Conservation (phyloP, 2,113 vertebrate species). For the Rhineura floridana region DNA sequence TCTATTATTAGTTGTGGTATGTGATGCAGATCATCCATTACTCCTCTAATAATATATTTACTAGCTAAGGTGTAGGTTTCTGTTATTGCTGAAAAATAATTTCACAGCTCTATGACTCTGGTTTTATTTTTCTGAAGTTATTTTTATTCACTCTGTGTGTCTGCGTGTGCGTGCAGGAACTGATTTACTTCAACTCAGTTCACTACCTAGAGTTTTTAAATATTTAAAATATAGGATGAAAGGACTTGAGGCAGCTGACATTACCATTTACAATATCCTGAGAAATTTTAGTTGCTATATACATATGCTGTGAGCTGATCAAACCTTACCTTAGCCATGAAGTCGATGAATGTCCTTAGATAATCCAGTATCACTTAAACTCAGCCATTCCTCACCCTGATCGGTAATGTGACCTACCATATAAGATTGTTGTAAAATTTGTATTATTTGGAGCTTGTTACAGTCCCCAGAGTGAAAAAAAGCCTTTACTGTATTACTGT, state of each 20-base stretch:
- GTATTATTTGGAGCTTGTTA: background rate
- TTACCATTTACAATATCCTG: background rate
- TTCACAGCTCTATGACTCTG: slow-evolving; percentile 23
- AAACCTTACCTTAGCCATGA: background rate
- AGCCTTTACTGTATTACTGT: background rate
- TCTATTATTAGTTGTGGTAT: background rate
- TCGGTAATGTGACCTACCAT: background rate
- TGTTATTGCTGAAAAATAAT: background rate
- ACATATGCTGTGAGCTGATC: background rate
- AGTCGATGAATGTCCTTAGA: background rate
- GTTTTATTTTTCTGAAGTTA: slow-evolving; percentile 12
- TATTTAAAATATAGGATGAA: slow-evolving; percentile 17
- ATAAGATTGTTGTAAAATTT: background rate
- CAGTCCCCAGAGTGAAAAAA: background rate
- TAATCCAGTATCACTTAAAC: background rate
- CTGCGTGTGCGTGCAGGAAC: background rate
- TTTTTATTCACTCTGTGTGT: slow-evolving; percentile 8
- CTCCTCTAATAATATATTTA: background rate
- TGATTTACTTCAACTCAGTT: background rate
- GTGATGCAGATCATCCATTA: slow-evolving; percentile 2
- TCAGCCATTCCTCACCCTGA: background rate
- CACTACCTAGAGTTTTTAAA: background rate
- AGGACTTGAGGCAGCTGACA: background rate
- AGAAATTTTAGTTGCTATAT: background rate
- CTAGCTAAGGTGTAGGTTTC: background rate